Evolutionary conservation across 2,113 vertebrate genomes (phyloP).

Genomic region (Cryptoleucopteryx plumbea): DNA sequence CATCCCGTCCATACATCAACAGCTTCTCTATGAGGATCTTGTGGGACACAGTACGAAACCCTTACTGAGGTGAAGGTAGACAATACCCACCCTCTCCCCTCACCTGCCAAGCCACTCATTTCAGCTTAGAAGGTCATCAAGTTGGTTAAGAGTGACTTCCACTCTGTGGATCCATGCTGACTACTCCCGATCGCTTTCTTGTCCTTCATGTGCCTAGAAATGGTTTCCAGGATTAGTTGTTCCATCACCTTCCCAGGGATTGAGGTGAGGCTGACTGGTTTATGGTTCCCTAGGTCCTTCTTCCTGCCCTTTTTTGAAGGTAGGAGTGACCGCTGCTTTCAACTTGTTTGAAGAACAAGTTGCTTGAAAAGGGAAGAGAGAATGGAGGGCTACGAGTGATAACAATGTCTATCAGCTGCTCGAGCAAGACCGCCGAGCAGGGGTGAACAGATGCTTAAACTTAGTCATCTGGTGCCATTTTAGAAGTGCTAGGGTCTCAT

Average conservation of each 20-base stretch:
- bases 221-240: neutral
- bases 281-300: neutral
- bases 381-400: neutral
- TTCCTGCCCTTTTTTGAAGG: neutral
- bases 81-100: neutral
- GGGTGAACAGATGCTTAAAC: neutral
- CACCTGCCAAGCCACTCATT: neutral
- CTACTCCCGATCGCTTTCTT: neutral
- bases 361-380: neutral
- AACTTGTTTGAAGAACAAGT: neutral
- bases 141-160: neutral
- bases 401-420: neutral
- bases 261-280: neutral
- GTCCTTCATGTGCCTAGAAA: neutral
- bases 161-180: neutral
- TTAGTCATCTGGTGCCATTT: neutral
- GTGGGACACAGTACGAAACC: neutral
- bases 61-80: neutral
- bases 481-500: neutral
- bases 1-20: neutral
- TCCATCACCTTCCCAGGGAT: neutral
- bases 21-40: neutral
- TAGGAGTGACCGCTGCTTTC: neutral
- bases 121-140: neutral
- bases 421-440: neutral